phyloP scores from a whole-genome alignment of 2,797 vertebrate genomes.

The Darevskia mixta region DNA sequence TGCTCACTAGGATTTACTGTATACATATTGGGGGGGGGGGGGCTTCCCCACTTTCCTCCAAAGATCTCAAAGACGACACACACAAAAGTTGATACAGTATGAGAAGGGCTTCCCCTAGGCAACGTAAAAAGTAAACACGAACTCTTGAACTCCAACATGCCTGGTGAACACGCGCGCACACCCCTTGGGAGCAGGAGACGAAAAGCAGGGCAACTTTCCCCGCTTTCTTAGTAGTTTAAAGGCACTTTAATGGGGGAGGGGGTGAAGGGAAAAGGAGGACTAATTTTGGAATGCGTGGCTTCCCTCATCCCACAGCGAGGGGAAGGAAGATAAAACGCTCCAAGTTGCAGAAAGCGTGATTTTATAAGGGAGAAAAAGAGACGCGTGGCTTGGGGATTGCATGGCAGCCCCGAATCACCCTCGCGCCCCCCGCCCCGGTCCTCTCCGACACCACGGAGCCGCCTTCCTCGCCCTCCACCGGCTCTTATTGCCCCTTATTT shows the following conservation, averaged over 20 bases:
- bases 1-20: background rate
- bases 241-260: background rate
- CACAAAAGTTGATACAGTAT: slow-evolving; percentile 13
- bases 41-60: background rate
- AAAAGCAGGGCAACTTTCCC: background rate
- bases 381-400: background rate
- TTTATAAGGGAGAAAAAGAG: background rate
- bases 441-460: background rate
- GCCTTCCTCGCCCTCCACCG: background rate
- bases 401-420: background rate
- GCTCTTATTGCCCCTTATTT: background rate
- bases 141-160: slow-evolving; percentile 73
- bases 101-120: slow-evolving; percentile 43
- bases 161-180: slow-evolving; percentile 30
- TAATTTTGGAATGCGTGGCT: background rate
- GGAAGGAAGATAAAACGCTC: background rate
- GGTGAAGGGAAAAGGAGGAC: background rate
- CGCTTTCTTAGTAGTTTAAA: background rate
- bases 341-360: background rate
- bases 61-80: background rate
- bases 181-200: slow-evolving; percentile 49
- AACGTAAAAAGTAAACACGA: slow-evolving; percentile 61
- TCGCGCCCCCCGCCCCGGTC: background rate
- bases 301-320: background rate
- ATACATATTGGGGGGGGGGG: background rate